Evolutionary conservation across 2,797 vertebrate species (phyloP), one percentile per base, ranked within the genome.

Genomic region (Gila robusta): DNA sequence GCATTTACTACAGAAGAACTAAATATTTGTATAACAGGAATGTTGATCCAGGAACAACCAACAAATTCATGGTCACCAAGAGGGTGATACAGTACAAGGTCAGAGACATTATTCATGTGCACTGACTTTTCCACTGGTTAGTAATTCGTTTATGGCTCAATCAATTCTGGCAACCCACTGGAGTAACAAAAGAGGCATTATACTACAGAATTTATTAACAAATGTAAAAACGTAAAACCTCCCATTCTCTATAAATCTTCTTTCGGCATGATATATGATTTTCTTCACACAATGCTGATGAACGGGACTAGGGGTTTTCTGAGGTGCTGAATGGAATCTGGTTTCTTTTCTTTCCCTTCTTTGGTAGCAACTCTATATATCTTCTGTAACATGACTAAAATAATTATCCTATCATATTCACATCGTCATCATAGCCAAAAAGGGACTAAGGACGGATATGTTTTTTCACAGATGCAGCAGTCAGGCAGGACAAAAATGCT

Each of bases 111-210:
- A 62, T 10, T 62, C 9, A 62, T 26, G 89, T 92, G 91, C 90
- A 91, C 77, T 87, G 90, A 89, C n/a, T 90, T 93, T 66, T 91
- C 87, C 89, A 89, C 82, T 89, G 71, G 89, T 88, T 76, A 80
- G 89, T 93, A 94, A 94, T 95, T 93, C 92, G 93, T 91, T 94
- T 95, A 94, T 94, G 91, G 92, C 86, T 93, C 89, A 76, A 89
- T 93, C 93, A 94, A 94, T 94, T 92, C 91, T 88, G 84, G 87
- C 85, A 92, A 90, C 89, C 83, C 84, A 83, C 82, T 52, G 52
- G 56, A 70, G 8, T 52, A 79, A 59, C 6, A 56, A 39, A 37
- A 59, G 35, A 37, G 7, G 14, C 52, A 39, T 39, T 19, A 52
- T 17, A 82, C 71, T 16, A 44, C 16, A 9, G 16, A 28, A 80